Percentiles rank a stretch among this genome's conserved stretches.
These are phyloP conservation scores for Drosophila quadrilineata DNA, from an alignment of 1,140 invertebrate genomes.

Conservation along the genomic window DNA sequence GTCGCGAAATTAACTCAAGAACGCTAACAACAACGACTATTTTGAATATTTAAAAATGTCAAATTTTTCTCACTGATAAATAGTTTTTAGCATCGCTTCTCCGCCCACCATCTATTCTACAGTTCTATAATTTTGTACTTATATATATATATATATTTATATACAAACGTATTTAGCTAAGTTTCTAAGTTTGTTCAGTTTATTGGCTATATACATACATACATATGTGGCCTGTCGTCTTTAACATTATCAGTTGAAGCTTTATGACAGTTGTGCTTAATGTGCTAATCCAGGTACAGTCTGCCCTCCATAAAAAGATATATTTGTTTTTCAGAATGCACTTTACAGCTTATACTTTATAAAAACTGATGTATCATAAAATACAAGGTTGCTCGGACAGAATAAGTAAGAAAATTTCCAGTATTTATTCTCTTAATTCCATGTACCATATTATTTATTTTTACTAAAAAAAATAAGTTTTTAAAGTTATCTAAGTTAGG, in stretches of 20 bases:
- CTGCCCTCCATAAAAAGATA: background rate
- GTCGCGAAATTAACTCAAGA: conserved; percentile 64
- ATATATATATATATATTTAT: background rate
- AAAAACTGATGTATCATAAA: no score
- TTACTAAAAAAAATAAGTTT: no score
- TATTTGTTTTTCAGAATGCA: no score
- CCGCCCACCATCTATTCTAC: background rate
- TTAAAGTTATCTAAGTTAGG: no score
- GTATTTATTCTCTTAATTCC: no score
- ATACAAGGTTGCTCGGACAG: no score
- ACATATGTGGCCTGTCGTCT: background rate
- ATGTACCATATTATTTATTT: no score
- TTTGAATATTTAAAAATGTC: no score
- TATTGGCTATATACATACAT: conserved; percentile 17
- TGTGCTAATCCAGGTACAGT: background rate
- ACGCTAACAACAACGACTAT: background rate
- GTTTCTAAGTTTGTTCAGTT: background rate
- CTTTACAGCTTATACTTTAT: background rate
- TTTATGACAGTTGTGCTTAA: conserved; percentile 9
- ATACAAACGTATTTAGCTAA: background rate
- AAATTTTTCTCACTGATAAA: conserved; percentile 40
- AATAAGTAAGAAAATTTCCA: no score
- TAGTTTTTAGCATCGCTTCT: conserved; percentile 1
- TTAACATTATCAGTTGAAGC: conserved; percentile 6
- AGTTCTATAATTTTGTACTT: background rate